Conservation (phyloP, 2,797 vertebrate species). For the Hapalemur alaotrensis region DNA sequence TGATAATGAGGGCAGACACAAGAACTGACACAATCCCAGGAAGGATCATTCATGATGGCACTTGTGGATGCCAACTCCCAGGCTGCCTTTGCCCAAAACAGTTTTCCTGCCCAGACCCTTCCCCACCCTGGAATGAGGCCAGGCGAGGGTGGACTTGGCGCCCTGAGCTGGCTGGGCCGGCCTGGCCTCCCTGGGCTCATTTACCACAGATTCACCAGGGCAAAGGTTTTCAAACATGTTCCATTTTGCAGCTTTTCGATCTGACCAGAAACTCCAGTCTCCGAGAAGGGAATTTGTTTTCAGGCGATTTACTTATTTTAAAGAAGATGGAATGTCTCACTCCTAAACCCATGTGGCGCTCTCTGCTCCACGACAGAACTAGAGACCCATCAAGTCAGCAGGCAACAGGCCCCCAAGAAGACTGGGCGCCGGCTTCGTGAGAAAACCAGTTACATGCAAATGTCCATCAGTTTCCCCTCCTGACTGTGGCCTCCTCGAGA, state of each 20-base stretch:
- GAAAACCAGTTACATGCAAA: neutral
- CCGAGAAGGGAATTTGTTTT: constrained; percentile 54
- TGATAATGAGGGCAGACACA: neutral
- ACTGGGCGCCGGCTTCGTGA: neutral
- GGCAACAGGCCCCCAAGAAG: neutral
- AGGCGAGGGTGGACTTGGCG: neutral
- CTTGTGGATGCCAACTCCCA: neutral
- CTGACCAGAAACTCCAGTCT: constrained; percentile 58
- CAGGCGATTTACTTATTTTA: constrained; percentile 52
- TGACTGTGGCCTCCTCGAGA: neutral
- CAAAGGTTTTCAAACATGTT: constrained; percentile 64
- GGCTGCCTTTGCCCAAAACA: neutral
- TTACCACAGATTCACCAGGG: neutral
- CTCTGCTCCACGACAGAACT: neutral
- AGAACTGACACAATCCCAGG: neutral
- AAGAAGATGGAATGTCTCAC: constrained; percentile 47
- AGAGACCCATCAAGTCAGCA: neutral
- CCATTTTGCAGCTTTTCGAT: constrained; percentile 74
- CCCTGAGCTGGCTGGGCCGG: neutral
- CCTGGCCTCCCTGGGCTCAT: neutral
- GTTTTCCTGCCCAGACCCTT: neutral
- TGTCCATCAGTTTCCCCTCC: neutral
- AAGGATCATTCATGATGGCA: neutral
- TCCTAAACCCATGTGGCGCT: neutral
- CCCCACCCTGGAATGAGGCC: neutral